Conservation (phyloP, 1,140 invertebrate species). For the Berghia stephanieae region DNA sequence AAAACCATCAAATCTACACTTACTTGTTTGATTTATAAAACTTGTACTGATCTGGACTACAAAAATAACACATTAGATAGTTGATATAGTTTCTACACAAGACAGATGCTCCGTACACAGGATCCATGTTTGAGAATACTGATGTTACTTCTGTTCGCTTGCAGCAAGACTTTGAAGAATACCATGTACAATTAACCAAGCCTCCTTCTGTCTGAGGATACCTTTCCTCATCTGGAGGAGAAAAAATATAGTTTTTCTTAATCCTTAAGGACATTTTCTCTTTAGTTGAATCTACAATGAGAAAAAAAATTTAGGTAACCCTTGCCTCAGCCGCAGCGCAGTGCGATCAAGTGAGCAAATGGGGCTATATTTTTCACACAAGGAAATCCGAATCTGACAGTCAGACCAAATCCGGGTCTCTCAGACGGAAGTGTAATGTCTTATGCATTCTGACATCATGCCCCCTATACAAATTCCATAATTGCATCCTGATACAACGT, state of each 20-base stretch:
- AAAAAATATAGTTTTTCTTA: constrained; percentile 31
- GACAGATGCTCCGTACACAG: constrained; percentile 56
- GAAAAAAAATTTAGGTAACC: constrained; percentile 1
- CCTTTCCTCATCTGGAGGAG: constrained; percentile 55
- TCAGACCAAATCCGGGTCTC: not conserved
- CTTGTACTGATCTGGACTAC: constrained; percentile 64
- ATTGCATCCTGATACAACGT: not conserved
- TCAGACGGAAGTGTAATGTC: not conserved
- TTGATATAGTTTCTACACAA: constrained; percentile 64
- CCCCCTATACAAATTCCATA: too few species aligned
- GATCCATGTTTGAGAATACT: constrained; percentile 65
- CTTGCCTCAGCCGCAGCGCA: not conserved
- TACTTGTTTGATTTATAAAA: constrained; percentile 58
- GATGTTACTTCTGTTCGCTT: constrained; percentile 68
- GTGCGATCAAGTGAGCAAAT: not conserved
- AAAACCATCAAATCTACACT: not conserved
- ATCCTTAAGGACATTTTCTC: constrained; percentile 42
- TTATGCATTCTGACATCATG: not conserved
- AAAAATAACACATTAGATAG: constrained; percentile 68
- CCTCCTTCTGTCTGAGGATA: constrained; percentile 52
- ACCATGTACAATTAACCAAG: constrained; percentile 67
- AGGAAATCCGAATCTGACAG: not conserved
- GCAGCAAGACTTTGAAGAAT: constrained; percentile 63
- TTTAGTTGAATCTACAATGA: constrained; percentile 30
- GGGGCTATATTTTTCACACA: not conserved